Evolutionary conservation across 2,113 vertebrate genomes (phyloP).

Genomic region (Xenopus tropicalis): DNA sequence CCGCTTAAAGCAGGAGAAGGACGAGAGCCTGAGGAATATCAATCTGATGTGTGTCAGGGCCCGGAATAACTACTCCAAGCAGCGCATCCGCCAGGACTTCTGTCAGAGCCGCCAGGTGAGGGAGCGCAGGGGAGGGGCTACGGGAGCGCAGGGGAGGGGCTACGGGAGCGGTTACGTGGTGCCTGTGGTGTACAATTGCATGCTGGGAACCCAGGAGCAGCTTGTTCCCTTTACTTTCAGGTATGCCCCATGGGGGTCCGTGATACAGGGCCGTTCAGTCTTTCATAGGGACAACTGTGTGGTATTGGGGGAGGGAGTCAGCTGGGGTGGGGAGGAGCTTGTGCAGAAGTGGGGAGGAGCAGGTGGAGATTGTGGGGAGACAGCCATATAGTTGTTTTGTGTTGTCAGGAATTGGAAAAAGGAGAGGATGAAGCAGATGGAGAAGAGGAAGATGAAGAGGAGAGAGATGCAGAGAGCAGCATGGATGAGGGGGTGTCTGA

Average conservation of each 20-base stretch:
- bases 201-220: too few species aligned
- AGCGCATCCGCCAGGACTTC: conserved; percentile 37
- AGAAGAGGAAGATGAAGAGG: conserved; percentile 24
- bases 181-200: not conserved
- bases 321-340: not conserved
- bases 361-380: too few species aligned
- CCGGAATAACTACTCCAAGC: conserved; percentile 44
- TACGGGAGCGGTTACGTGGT: not conserved
- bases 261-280: too few species aligned
- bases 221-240: too few species aligned
- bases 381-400: not conserved
- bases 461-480: not conserved
- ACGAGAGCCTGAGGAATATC: conserved; percentile 10
- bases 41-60: conserved; percentile 34
- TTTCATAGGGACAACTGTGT: too few species aligned
- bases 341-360: not conserved
- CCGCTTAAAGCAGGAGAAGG: conserved; percentile 12
- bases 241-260: too few species aligned
- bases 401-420: conserved; percentile 18
- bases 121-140: not conserved
- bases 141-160: not conserved
- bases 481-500: not conserved
- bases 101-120: conserved; percentile 33
- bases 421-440: conserved; percentile 2
- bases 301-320: not conserved